Conservation (phyloP, 2,888 invertebrate genomes). For the Ochropleura plecta region DNA sequence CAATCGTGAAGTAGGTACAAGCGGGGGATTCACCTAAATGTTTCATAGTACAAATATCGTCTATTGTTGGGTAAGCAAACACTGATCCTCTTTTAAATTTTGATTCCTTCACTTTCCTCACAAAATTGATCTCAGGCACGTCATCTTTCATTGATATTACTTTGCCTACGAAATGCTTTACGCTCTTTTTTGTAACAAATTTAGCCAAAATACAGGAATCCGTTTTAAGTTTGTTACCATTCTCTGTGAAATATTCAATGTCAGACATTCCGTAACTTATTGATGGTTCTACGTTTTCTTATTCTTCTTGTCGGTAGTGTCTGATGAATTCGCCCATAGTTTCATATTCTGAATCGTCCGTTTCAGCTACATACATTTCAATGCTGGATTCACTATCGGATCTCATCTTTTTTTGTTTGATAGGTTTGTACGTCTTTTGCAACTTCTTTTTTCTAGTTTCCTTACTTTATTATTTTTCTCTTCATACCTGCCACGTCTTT, state of each 20-base stretch:
- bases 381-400: conserved; percentile 1
- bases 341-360: conserved; percentile 7
- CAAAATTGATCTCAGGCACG: conserved; percentile 2
- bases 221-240: background rate
- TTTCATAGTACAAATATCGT: conserved; percentile 2
- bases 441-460: conserved; percentile 3
- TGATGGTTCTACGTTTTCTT: conserved; percentile 11
- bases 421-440: conserved; percentile 5
- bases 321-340: conserved; percentile 36
- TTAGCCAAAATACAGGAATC: conserved; percentile 9
- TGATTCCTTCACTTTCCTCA: background rate
- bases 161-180: conserved; percentile 5
- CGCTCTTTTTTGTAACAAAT: conserved; percentile 5
- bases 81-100: conserved; percentile 5
- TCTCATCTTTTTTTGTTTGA: conserved; percentile 2
- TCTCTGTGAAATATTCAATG: background rate
- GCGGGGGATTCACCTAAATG: background rate
- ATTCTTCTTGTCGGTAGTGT: conserved; percentile 15
- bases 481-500: too few species aligned
- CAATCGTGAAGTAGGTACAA: too few species aligned
- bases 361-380: background rate
- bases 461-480: conserved; percentile 6
- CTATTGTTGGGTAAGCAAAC: conserved; percentile 2
- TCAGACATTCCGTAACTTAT: conserved; percentile 6
- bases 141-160: conserved; percentile 7